These are phyloP conservation scores for Karalla daura DNA, from an alignment of 2,797 vertebrate species.

Conservation along the genomic window DNA sequence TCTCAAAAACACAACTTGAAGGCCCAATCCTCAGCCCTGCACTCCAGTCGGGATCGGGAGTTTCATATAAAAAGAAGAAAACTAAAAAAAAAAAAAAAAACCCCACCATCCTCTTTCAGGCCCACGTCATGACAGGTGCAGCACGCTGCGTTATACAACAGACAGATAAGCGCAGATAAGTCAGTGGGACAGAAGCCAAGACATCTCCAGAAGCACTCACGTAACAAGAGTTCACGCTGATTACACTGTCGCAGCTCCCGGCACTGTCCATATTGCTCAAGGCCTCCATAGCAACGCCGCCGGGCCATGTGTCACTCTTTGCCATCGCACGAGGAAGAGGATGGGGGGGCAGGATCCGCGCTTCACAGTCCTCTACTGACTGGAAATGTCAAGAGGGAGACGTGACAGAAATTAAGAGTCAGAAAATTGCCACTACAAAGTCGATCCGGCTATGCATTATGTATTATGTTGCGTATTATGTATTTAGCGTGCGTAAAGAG, in stretches of 20 bases:
- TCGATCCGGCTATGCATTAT: no score
- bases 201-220: constrained; percentile 72
- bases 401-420: background rate
- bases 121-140: no score
- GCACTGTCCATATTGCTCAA: constrained; percentile 80
- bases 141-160: background rate
- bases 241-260: constrained; percentile 90
- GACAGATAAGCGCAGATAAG: constrained; percentile 2
- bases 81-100: no score
- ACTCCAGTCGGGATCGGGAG: no score
- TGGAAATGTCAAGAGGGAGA: constrained; percentile 30
- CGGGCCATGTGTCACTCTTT: constrained; percentile 86
- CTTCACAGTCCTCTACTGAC: constrained; percentile 27
- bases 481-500: no score
- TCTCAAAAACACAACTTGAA: background rate
- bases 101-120: no score
- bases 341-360: constrained; percentile 10
- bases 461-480: no score
- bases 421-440: background rate
- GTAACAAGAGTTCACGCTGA: constrained; percentile 85
- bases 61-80: no score
- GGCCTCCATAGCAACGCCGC: constrained; percentile 81
- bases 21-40: no score
- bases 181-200: constrained; percentile 2
- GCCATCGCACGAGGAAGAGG: constrained; percentile 84